Base-by-base conservation (phyloP, 2,113 vertebrate genomes). In the Amblyopsis rosae region DNA sequence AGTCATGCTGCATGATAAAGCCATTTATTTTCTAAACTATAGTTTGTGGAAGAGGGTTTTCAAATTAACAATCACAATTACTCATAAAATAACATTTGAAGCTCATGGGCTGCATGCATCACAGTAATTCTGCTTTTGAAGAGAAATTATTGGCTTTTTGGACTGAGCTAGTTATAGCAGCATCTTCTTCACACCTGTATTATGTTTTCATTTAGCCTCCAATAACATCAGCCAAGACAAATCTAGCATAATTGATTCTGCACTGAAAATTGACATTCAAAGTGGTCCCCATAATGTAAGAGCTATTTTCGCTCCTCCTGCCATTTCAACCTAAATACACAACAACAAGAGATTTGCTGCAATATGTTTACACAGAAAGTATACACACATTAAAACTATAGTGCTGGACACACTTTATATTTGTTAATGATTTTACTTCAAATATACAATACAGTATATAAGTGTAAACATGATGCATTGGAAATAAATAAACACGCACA, bases 181-280 rank as follows among this genome's bases (percentile, higher is more conserved):
- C 35, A 41, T 41, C 35, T 41, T 41, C 35, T 1, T 41, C 35
- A 41, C 5, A 41, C 35, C 35, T 41, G 35, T 41, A 41, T 41
- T 41, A 41, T 41, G 35, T 41, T 41, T 41, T 41, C 35, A 41
- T 41, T 41, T 41, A 41, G 35, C 35, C 35, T 41, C 35, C 35
- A 41, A 41, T 41, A 41, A 41, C 35, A 41, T 41, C 35, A 41
- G 35, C 60, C 67, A 81, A 79, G 79, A 85, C 76, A 85, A 85
- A 83, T 75, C 80, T 69, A 81, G 71, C 77, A 79, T 86, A 87
- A 88, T 87, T 87, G 80, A 86, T 77, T 85, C 64, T 76, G 69
- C 75, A 55, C 62, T 59, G 80, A 84, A 91, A 88, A 90, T 87
- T 86, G 87, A 88, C 85, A 76, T 65, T 77, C 75, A 90, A 90